These are phyloP conservation scores for Grammatotria lemairii DNA, from an alignment of 2,113 vertebrate species.

Conservation along the genomic window DNA sequence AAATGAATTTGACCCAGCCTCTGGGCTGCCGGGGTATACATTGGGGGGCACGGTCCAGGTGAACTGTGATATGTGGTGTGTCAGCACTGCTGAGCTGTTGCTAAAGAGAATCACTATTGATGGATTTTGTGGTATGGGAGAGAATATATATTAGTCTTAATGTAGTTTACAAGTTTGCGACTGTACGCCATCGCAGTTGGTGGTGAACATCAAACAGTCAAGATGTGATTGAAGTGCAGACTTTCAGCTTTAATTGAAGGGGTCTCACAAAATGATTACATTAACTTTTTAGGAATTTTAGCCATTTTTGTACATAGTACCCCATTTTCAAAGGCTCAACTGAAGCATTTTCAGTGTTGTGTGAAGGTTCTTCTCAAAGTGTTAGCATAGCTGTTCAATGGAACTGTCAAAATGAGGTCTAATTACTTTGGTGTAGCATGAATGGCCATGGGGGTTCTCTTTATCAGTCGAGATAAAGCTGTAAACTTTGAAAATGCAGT, in stretches of 20 bases:
- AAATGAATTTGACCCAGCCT: slow-evolving; percentile 47
- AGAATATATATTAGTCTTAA: not conserved
- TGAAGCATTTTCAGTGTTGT: not conserved
- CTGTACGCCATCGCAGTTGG: not conserved
- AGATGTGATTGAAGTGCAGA: not conserved
- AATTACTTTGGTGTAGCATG: not conserved
- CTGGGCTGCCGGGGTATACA: not conserved
- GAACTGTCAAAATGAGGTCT: not conserved
- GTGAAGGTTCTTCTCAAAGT: not conserved
- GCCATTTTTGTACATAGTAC: not conserved
- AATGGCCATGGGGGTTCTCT: not conserved
- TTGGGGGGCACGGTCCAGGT: not conserved
- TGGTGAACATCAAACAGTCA: not conserved
- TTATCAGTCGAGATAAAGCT: not conserved
- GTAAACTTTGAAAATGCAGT: not conserved
- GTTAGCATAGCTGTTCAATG: not conserved
- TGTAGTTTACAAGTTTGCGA: not conserved
- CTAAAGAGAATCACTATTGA: not conserved
- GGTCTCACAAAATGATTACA: not conserved
- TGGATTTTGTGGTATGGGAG: not conserved
- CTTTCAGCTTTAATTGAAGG: not conserved
- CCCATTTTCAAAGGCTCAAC: not conserved
- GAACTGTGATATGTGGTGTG: not conserved
- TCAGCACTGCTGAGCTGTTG: slow-evolving; percentile 7
- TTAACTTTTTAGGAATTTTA: not conserved